phyloP scores from a whole-genome alignment of 2,113 vertebrate species.

The Dendrocopos noguchii region DNA sequence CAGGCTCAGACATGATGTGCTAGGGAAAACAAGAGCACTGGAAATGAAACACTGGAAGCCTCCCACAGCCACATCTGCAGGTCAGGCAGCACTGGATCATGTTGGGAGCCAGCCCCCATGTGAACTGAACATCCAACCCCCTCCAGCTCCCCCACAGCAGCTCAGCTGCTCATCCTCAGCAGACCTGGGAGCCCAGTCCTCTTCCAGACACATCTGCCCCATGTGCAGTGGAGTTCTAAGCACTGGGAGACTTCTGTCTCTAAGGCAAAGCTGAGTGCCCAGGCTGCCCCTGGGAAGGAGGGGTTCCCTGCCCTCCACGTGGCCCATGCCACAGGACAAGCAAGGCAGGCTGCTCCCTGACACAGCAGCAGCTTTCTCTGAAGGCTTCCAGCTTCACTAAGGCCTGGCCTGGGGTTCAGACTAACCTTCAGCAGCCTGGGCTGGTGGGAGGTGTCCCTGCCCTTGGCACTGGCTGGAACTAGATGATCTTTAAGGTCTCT shows the following conservation, averaged over 20 bases:
- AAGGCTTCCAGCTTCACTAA: too few species aligned
- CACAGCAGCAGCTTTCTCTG: neutral
- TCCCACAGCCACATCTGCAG: neutral
- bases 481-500: too few species aligned
- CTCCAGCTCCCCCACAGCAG: too few species aligned
- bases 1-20: slow-evolving; percentile 99
- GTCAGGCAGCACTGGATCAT: neutral
- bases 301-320: neutral
- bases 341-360: neutral
- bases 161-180: neutral
- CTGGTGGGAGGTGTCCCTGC: too few species aligned
- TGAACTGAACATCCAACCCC: neutral
- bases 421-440: too few species aligned
- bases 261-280: neutral
- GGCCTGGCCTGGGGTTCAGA: too few species aligned
- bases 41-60: neutral
- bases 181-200: neutral
- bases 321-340: neutral
- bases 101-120: neutral
- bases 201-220: neutral
- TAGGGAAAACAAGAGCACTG: slow-evolving; percentile 49
- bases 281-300: neutral
- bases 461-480: too few species aligned
- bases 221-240: neutral
- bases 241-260: neutral